Evolutionary conservation across 1,140 invertebrate genomes (phyloP).

Genomic region (Lycorma delicatula): DNA sequence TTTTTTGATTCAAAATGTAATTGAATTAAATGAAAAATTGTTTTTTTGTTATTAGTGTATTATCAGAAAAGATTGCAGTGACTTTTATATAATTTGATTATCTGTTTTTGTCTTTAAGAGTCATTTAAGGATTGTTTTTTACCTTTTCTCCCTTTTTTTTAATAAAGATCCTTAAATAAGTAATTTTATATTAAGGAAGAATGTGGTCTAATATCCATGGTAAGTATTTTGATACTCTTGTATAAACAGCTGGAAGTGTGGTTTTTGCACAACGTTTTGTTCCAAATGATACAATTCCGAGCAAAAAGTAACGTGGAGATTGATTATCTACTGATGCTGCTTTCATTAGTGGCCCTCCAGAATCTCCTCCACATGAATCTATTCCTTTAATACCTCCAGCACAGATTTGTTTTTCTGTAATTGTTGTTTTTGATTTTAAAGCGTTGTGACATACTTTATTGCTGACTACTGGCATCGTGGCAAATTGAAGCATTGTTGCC

Average conservation of each 20-base stretch:
- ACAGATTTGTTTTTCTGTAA: constrained; percentile 28
- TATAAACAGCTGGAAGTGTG: constrained; percentile 52
- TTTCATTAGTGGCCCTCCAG: constrained; percentile 49
- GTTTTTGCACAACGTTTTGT: constrained; percentile 43
- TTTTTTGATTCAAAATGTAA: no score
- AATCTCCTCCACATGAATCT: constrained; percentile 54
- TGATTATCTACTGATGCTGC: constrained; percentile 38
- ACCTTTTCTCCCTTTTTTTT: no score
- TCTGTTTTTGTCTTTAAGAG: no score
- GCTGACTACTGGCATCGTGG: background rate
- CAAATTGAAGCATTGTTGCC: background rate
- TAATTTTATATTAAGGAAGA: no score
- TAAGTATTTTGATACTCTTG: constrained; percentile 52
- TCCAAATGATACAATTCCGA: constrained; percentile 56
- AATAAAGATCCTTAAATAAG: no score
- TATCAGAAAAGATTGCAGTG: no score
- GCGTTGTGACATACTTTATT: background rate
- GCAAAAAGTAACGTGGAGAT: constrained; percentile 43
- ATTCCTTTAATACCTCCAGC: constrained; percentile 38
- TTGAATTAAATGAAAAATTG: no score
- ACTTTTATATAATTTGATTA: no score
- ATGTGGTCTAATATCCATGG: constrained; percentile 47
- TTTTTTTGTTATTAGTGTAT: no score
- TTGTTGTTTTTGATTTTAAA: no score
- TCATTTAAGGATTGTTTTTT: no score